phyloP scores from a whole-genome alignment of 2,888 invertebrate species.

The Marasmarcha lunaedactyla region DNA sequence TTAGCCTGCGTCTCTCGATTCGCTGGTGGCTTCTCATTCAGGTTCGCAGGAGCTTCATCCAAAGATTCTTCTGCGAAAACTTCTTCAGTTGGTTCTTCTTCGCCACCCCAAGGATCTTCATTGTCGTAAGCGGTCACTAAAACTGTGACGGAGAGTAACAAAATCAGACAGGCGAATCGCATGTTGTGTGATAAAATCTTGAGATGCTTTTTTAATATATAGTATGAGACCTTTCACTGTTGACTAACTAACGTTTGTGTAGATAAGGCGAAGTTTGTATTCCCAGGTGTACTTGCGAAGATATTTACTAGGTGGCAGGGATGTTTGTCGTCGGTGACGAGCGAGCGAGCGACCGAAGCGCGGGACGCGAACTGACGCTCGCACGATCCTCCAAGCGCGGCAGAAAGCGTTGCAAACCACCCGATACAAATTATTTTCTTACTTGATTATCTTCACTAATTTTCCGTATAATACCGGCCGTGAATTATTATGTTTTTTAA shows the following conservation, averaged over 20 bases:
- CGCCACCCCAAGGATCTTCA: conserved; percentile 43
- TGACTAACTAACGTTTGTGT: background rate
- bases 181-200: background rate
- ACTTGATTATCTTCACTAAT: conserved; percentile 41
- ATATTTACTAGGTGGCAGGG: no score
- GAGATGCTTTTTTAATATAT: background rate
- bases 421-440: conserved; percentile 35
- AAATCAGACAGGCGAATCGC: background rate
- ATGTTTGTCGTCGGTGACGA: background rate
- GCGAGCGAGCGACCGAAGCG: conserved; percentile 1
- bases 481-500: conserved; percentile 39
- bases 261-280: no score
- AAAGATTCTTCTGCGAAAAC: conserved; percentile 26
- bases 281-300: no score
- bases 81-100: conserved; percentile 34
- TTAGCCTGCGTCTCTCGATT: conserved; percentile 33
- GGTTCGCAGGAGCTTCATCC: conserved; percentile 26
- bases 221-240: background rate
- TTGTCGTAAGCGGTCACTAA: conserved; percentile 25
- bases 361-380: background rate
- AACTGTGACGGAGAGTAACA: background rate
- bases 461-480: conserved; percentile 44
- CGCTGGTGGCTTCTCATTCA: conserved; percentile 28
- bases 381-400: conserved; percentile 19
- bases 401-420: conserved; percentile 48